These are phyloP conservation scores for Uromys caudimaculatus DNA, from an alignment of 2,797 vertebrate genomes.

Conservation along the genomic window DNA sequence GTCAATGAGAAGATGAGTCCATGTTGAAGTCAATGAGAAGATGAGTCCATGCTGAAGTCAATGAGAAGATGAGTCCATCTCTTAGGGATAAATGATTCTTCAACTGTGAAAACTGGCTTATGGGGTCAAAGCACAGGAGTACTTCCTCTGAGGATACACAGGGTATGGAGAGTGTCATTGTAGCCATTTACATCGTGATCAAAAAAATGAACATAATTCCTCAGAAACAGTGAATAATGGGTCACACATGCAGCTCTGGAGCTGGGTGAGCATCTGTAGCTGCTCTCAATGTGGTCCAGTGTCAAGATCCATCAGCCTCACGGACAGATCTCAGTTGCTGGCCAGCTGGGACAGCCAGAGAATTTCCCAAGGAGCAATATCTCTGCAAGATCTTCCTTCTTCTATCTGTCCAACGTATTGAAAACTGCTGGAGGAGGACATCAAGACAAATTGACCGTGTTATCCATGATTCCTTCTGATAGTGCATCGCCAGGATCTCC, in stretches of 20 bases:
- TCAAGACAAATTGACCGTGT: not conserved
- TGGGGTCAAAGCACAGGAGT: not conserved
- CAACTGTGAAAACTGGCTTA: not conserved
- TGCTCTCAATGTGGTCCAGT: not conserved
- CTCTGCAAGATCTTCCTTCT: not conserved
- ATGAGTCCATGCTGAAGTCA: not conserved
- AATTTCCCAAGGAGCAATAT: not conserved
- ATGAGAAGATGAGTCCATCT: not conserved
- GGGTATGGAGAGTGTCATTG: not conserved
- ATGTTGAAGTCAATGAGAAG: not conserved
- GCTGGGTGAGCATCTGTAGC: not conserved
- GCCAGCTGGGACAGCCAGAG: not conserved
- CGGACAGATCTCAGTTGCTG: not conserved
- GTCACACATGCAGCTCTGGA: not conserved
- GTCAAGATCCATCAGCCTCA: not conserved
- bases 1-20: not conserved
- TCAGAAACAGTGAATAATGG: not conserved
- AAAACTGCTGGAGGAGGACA: not conserved
- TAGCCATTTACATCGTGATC: not conserved
- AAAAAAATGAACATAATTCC: not conserved
- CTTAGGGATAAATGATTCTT: not conserved
- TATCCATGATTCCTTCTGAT: not conserved
- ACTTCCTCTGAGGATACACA: not conserved
- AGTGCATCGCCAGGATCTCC: not conserved
- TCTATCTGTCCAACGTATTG: not conserved